These are phyloP conservation scores for Rhizomys pruinosus DNA, from an alignment of 2,113 vertebrate species.

Conservation along the genomic window DNA sequence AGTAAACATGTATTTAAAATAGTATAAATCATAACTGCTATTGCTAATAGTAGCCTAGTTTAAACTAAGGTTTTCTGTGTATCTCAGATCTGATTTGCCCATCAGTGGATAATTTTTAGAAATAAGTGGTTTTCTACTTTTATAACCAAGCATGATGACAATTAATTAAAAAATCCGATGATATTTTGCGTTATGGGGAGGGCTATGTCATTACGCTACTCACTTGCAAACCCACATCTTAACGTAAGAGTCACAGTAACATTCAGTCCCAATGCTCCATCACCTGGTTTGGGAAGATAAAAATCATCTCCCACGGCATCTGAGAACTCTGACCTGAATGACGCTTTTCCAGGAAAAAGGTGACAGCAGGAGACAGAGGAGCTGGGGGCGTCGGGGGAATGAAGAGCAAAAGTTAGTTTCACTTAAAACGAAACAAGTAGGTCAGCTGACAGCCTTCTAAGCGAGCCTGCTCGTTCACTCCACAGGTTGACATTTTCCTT, in stretches of 20 bases:
- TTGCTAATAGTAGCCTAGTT: neutral
- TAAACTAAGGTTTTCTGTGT: slow-evolving; percentile 47
- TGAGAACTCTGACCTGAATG: slow-evolving; percentile 46
- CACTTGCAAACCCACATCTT: neutral
- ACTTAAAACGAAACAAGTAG: slow-evolving; percentile 69
- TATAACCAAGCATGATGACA: slow-evolving; percentile 22
- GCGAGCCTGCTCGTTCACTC: neutral
- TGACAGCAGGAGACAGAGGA: neutral
- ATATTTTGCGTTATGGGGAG: neutral
- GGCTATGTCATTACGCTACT: neutral
- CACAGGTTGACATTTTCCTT: slow-evolving; percentile 69
- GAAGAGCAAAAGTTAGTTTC: slow-evolving; percentile 57
- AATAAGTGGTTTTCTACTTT: slow-evolving; percentile 22
- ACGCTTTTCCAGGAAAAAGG: slow-evolving; percentile 60
- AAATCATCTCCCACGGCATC: slow-evolving; percentile 6
- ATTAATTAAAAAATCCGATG: slow-evolving; percentile 2
- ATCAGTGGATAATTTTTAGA: neutral
- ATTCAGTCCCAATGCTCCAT: neutral
- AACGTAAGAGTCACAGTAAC: neutral
- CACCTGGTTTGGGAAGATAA: neutral
- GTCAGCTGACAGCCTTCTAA: slow-evolving; percentile 16
- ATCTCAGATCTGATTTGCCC: slow-evolving; percentile 23
- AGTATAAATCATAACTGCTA: neutral
- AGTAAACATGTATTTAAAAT: neutral
- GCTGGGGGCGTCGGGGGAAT: neutral